Evolutionary conservation across 2,888 invertebrate species (phyloP).

Genomic region (Podabrus alpinus): DNA sequence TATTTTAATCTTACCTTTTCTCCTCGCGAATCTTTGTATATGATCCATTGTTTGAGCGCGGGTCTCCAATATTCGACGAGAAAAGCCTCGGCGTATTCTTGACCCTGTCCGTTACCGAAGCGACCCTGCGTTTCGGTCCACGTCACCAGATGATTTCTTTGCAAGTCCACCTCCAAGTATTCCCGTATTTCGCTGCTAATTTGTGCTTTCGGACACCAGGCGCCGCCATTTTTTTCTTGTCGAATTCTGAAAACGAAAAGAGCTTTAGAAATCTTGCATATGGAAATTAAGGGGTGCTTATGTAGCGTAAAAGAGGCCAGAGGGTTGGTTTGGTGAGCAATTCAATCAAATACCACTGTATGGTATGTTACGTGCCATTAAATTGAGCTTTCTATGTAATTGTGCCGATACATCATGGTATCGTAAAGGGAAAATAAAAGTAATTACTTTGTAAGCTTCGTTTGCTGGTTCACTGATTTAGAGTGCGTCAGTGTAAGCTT

Average conservation of each 20-base stretch:
- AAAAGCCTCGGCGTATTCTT: slow-evolving; percentile 85
- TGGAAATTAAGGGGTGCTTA: slow-evolving; percentile 27
- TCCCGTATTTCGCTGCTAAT: slow-evolving; percentile 78
- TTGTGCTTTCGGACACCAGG: slow-evolving; percentile 88
- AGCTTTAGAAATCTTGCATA: background rate
- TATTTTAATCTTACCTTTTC: slow-evolving; percentile 66
- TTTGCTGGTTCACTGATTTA: slow-evolving; percentile 33
- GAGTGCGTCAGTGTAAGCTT: slow-evolving; percentile 25
- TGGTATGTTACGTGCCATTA: slow-evolving; percentile 49
- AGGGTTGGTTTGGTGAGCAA: slow-evolving; percentile 27
- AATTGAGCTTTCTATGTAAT: slow-evolving; percentile 48
- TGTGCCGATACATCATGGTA: slow-evolving; percentile 46
- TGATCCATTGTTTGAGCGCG: slow-evolving; percentile 71
- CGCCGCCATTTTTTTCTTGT: slow-evolving; percentile 85
- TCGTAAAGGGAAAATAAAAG: slow-evolving; percentile 39
- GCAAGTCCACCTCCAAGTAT: slow-evolving; percentile 81
- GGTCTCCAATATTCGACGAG: slow-evolving; percentile 80
- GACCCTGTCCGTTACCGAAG: slow-evolving; percentile 88
- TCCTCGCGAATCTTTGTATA: slow-evolving; percentile 78
- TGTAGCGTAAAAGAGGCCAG: slow-evolving; percentile 27
- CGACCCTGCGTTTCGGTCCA: slow-evolving; percentile 88
- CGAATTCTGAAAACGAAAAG: slow-evolving; percentile 67
- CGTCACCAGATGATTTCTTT: slow-evolving; percentile 76
- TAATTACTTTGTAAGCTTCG: slow-evolving; percentile 34
- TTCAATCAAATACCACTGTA: slow-evolving; percentile 43